Conservation (phyloP, 1,140 invertebrate genomes). For the Hycleus phaleratus region DNA sequence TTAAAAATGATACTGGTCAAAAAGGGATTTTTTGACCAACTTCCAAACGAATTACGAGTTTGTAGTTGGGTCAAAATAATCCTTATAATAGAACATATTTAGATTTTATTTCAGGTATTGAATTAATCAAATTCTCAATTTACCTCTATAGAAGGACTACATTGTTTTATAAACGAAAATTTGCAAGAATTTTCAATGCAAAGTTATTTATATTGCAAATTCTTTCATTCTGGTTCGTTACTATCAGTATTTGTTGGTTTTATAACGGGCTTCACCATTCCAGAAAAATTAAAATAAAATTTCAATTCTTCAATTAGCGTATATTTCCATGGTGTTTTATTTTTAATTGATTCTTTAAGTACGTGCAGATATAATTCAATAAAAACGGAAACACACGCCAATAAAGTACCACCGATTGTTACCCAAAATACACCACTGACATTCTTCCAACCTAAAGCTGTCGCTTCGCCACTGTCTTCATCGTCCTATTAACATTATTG, state of each 20-base stretch:
- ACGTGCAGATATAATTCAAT: conserved; percentile 31
- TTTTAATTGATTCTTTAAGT: conserved; percentile 24
- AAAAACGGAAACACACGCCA: conserved; percentile 30
- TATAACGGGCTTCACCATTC: conserved; percentile 55
- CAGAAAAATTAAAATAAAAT: conserved; percentile 67
- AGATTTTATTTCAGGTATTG: no score
- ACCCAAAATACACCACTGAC: conserved; percentile 58
- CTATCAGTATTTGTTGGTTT: not conserved
- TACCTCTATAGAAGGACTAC: no score
- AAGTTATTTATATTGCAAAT: no score
- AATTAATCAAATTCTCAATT: no score
- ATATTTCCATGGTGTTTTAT: conserved; percentile 23
- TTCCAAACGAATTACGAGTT: no score
- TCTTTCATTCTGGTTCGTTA: not conserved
- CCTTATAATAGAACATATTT: no score
- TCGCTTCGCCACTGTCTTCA: conserved; percentile 42
- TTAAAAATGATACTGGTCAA: no score
- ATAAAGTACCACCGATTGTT: conserved; percentile 32
- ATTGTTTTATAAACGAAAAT: no score
- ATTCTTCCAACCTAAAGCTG: conserved; percentile 47
- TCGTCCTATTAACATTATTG: conserved; percentile 30
- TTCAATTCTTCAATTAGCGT: conserved; percentile 43
- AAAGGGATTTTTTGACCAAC: no score
- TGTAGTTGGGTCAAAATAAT: no score
- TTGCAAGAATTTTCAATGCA: no score